phyloP scores from a whole-genome alignment of 2,888 invertebrate genomes.

The Parapristionchus giblindavisi region DNA sequence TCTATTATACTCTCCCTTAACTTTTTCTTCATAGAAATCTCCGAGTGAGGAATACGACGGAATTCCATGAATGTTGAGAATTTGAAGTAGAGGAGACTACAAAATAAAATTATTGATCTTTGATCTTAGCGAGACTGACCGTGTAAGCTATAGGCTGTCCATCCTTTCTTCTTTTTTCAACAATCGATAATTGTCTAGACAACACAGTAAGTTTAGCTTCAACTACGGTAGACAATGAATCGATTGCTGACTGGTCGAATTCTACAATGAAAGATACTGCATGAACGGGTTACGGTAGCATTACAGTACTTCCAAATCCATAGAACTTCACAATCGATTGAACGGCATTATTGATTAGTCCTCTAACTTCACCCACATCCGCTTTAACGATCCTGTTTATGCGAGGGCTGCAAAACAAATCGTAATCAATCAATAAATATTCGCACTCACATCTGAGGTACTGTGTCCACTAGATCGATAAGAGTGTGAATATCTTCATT shows the following conservation, averaged over 20 bases:
- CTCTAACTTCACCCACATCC: no score
- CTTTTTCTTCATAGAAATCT: constrained; percentile 12
- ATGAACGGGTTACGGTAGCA: no score
- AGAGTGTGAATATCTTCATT: no score
- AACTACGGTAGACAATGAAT: constrained; percentile 14
- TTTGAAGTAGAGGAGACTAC: constrained; percentile 16
- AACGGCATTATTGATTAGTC: no score
- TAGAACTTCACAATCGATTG: no score
- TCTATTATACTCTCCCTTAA: no score
- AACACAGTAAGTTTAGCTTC: constrained; percentile 4
- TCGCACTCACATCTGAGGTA: no score
- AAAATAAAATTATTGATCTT: not conserved
- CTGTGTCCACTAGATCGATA: no score
- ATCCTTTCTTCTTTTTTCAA: constrained; percentile 39
- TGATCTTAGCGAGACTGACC: not conserved
- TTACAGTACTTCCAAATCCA: no score
- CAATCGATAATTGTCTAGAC: constrained; percentile 31
- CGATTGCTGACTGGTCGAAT: not conserved
- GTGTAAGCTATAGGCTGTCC: constrained; percentile 28
- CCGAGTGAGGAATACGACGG: constrained; percentile 1
- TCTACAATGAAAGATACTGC: not conserved
- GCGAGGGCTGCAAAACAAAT: no score
- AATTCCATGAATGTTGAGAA: not conserved
- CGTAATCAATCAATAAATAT: no score
- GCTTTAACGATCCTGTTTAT: no score